A percentile compares a stretch with the other conserved stretches of the same genome.
Evolutionary conservation across 1,140 invertebrate species (phyloP).

Genomic region (Agrypnia vestita): DNA sequence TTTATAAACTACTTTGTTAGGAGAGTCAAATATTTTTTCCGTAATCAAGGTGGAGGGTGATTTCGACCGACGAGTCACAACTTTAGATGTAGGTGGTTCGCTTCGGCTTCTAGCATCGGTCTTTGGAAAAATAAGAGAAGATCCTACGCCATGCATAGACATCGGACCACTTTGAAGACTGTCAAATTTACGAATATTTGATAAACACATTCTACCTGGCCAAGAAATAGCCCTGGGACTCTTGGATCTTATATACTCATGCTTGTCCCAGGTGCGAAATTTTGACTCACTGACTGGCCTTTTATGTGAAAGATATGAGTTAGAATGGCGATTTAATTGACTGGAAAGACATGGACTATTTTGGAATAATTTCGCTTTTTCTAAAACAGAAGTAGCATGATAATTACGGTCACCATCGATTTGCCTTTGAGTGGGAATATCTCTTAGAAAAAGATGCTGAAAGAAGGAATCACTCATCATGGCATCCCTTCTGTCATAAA

Average conservation of each 20-base stretch:
- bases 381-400: constrained; percentile 74
- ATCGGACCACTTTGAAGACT: constrained; percentile 62
- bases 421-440: constrained; percentile 62
- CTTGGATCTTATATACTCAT: constrained; percentile 63
- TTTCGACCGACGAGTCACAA: constrained; percentile 69
- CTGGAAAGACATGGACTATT: constrained; percentile 69
- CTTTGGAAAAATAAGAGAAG: constrained; percentile 44
- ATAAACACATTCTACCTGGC: constrained; percentile 68
- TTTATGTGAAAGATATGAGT: constrained; percentile 78
- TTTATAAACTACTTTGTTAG: constrained; percentile 61
- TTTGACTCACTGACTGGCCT: constrained; percentile 82
- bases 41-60: constrained; percentile 63
- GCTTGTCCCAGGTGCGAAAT: constrained; percentile 79
- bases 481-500: constrained; percentile 73
- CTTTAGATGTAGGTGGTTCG: constrained; percentile 71
- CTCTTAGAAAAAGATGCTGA: constrained; percentile 79
- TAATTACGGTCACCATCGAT: constrained; percentile 57
- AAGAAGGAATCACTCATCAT: constrained; percentile 79
- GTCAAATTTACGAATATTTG: constrained; percentile 65
- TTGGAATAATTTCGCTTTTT: constrained; percentile 78
- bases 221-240: constrained; percentile 69
- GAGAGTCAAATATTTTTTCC: constrained; percentile 47
- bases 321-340: constrained; percentile 74
- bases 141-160: constrained; percentile 63
- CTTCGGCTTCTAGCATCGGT: constrained; percentile 71